Evolutionary conservation across 2,888 invertebrate species (phyloP).

Genomic region (Crossocerus cetratus): DNA sequence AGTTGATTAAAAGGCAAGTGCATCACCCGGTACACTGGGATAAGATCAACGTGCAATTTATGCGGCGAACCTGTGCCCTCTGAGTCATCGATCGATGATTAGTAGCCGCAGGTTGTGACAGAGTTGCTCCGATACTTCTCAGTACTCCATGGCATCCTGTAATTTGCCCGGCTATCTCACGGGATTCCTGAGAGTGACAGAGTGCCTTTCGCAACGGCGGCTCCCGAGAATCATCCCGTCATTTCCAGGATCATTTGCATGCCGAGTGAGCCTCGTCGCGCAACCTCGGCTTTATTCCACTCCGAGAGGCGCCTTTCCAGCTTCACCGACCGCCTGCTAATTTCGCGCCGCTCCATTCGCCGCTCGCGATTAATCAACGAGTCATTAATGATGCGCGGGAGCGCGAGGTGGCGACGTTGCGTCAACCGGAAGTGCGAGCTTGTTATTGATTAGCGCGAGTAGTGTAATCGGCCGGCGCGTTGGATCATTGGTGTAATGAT

Average conservation of each 20-base stretch:
- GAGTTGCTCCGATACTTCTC: background rate
- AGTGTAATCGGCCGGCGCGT: no score
- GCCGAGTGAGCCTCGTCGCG: background rate
- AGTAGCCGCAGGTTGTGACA: background rate
- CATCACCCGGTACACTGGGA: no score
- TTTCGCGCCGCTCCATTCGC: background rate
- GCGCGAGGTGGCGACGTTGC: background rate
- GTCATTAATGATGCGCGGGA: background rate
- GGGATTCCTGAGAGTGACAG: background rate
- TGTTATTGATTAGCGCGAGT: no score
- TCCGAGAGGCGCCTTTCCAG: background rate
- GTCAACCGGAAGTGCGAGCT: background rate
- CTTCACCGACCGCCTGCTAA: background rate
- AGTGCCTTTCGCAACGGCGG: background rate
- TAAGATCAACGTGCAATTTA: no score
- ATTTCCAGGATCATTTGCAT: background rate
- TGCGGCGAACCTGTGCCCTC: no score
- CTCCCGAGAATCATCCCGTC: no score
- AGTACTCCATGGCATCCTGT: slow-evolving; percentile 6
- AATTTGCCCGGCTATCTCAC: background rate
- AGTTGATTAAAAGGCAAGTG: no score
- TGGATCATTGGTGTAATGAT: no score
- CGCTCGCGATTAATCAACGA: background rate
- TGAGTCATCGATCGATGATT: background rate
- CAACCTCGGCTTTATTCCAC: background rate